Percentiles rank a stretch among this genome's conserved stretches.
phyloP scores from a whole-genome alignment of 2,888 invertebrate genomes.

The Brenthis daphne region DNA sequence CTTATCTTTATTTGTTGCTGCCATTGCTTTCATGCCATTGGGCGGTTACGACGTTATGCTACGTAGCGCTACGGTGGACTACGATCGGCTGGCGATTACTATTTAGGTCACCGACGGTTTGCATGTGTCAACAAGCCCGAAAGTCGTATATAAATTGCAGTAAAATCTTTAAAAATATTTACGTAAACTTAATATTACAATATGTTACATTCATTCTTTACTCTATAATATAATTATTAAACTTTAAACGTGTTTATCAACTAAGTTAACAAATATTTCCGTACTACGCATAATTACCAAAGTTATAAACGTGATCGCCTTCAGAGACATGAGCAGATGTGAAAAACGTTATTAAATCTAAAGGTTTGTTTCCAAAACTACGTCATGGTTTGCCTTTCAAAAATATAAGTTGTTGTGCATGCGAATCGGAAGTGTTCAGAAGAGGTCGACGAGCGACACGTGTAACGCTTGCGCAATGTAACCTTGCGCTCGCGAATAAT shows the following conservation, averaged over 20 bases:
- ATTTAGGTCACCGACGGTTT: conserved; percentile 46
- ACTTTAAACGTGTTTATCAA: too few species aligned
- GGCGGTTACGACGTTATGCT: conserved; percentile 44
- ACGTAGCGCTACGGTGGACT: conserved; percentile 48
- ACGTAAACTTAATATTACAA: not conserved
- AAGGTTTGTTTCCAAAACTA: conserved; percentile 57
- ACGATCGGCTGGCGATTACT: conserved; percentile 39
- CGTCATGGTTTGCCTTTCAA: conserved; percentile 67
- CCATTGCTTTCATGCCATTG: conserved; percentile 22
- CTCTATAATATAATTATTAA: too few species aligned
- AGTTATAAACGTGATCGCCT: not conserved
- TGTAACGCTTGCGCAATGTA: conserved; percentile 73
- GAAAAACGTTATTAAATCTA: conserved; percentile 33
- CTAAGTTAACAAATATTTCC: too few species aligned
- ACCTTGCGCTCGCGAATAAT: conserved; percentile 77
- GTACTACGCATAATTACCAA: too few species aligned
- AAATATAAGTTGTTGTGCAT: conserved; percentile 65
- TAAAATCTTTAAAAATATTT: not conserved
- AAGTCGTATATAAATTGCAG: conserved; percentile 8
- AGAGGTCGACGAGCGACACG: conserved; percentile 72
- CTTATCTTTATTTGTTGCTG: conserved; percentile 20
- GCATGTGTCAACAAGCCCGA: conserved; percentile 29
- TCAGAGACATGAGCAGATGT: conserved; percentile 42
- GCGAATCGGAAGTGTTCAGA: conserved; percentile 78
- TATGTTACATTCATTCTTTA: not conserved